Base-by-base conservation (phyloP, 2,888 invertebrate genomes). In the Tetanocera ferruginea region DNA sequence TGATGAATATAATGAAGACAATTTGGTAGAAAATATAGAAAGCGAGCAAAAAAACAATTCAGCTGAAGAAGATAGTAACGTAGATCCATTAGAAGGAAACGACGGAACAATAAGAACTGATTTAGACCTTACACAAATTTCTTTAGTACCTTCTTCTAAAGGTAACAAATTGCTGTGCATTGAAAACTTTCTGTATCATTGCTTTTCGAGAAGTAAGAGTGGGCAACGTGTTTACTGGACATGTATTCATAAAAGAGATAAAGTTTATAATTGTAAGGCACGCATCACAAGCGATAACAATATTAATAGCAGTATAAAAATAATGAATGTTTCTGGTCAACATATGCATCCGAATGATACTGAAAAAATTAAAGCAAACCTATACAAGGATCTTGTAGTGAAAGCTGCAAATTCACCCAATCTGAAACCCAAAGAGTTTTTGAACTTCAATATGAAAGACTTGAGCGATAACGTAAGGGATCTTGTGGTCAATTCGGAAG, bases 141-240 rank as follows among this genome's bases (percentile, higher is more conserved):
- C 83, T 4, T 86, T 87, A 78, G 74, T 87, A 52, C 87, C 87
- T 0, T 87, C 87, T n/a, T 83, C 86, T 4, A 88, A 87, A 66
- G 87, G 87, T 0, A 85, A 86, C 31, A 85, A 85, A 62, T 84
- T 87, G n/a, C 81, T 87, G 1, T 86, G 87, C 57, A 76, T 87
- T 76, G 83, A 87, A 52, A 83, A 83, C 3, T 83, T 84, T 80
- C 82, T 87, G 5, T 87, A 83, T 69, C 87, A 87, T 62, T 88
- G 84, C 49, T 88, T 87, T 74, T 84, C 87, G 0, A 83, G 86
- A 31, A 86, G 87, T 76, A 81, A 83, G 0, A 79, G 83, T 3
- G 86, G 83, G 75, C 83, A 84, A 1, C 83, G 86, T 17, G 83
- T 86, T 76, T 88, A 87, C 64, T 87, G 88, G 78, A 86, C 87